These are phyloP conservation scores for Buceros bicornis DNA, from an alignment of 2,797 vertebrate species.

Conservation along the genomic window DNA sequence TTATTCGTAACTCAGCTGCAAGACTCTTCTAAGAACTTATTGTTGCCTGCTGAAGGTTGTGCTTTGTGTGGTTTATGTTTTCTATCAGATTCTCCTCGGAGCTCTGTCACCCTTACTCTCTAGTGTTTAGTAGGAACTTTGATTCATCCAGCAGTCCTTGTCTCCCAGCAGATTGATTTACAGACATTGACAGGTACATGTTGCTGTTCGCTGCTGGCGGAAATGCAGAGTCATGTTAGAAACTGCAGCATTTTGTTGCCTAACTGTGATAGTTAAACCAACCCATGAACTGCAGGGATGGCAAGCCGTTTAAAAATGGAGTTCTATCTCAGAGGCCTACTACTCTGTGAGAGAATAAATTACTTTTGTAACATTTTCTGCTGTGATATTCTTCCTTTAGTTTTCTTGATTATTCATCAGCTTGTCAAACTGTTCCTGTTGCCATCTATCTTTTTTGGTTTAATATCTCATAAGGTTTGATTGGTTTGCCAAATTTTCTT, in stretches of 20 bases:
- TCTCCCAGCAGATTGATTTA: conserved; percentile 37
- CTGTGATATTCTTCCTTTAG: conserved; percentile 10
- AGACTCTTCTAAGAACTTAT: background rate
- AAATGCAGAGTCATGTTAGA: background rate
- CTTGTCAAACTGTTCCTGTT: background rate
- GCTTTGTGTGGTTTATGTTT: background rate
- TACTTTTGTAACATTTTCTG: conserved; percentile 8
- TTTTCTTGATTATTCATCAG: conserved; percentile 1
- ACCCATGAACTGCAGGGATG: background rate
- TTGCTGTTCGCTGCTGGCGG: conserved; percentile 11
- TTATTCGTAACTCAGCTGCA: background rate
- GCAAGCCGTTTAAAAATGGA: conserved; percentile 7
- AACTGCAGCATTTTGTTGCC: background rate
- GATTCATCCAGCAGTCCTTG: conserved; percentile 11
- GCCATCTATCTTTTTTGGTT: conserved; percentile 2
- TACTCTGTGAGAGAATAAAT: conserved; percentile 60
- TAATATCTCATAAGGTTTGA: background rate
- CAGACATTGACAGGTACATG: background rate
- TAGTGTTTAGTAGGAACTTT: background rate
- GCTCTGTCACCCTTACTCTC: background rate
- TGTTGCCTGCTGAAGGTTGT: background rate
- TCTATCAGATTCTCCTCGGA: background rate
- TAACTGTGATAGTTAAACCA: background rate
- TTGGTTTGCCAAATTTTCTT: background rate
- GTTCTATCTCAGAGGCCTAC: background rate